phyloP scores from a whole-genome alignment of 1,140 invertebrate species.

The Megalonaias nervosa region DNA sequence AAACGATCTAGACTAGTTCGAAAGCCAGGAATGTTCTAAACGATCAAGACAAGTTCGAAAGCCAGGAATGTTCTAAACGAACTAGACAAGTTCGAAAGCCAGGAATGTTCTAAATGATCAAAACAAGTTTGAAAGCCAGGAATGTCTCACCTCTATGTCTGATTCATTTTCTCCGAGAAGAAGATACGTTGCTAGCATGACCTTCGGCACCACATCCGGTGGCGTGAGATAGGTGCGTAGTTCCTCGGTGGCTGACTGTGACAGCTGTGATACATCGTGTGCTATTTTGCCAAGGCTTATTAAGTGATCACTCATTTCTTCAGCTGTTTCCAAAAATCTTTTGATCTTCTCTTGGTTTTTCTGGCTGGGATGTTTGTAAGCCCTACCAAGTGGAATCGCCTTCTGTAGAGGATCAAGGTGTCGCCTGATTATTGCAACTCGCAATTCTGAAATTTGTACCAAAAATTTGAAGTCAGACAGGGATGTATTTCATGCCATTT shows the following conservation, averaged over 20 bases:
- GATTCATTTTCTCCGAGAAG: constrained; percentile 45
- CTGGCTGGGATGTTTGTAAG: not conserved
- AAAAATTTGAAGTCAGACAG: too few species aligned
- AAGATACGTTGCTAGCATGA: constrained; percentile 54
- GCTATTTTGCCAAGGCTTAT: constrained; percentile 30
- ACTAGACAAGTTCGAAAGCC: too few species aligned
- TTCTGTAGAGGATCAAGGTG: constrained; percentile 49
- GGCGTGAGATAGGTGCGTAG: constrained; percentile 50
- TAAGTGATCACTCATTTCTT: constrained; percentile 44
- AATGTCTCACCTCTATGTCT: constrained; percentile 32
- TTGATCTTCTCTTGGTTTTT: constrained; percentile 35
- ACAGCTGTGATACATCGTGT: constrained; percentile 43
- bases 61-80: too few species aligned
- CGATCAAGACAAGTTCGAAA: too few species aligned
- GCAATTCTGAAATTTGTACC: constrained; percentile 36
- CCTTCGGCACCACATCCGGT: constrained; percentile 45
- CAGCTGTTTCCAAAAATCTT: constrained; percentile 40
- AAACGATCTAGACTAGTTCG: too few species aligned
- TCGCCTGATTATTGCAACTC: constrained; percentile 45
- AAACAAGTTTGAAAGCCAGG: too few species aligned
- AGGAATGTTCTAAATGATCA: too few species aligned
- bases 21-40: too few species aligned
- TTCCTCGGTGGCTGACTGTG: constrained; percentile 50
- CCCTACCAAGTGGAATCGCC: constrained; percentile 37
- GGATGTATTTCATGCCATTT: too few species aligned